Conservation (phyloP, 2,113 vertebrate species). For the Acrocephalus arundinaceus region DNA sequence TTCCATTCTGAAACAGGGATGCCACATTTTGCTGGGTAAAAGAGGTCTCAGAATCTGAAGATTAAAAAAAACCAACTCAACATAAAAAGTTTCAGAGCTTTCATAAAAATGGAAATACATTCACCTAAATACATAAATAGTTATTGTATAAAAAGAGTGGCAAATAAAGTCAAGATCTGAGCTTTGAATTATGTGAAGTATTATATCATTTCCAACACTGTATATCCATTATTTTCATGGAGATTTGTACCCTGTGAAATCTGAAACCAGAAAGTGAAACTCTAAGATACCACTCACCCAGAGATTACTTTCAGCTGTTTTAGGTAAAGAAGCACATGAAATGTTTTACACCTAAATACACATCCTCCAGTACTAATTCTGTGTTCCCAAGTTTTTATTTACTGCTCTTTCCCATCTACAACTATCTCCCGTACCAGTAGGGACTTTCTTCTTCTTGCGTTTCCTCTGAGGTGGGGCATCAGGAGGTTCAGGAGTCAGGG, state of each 20-base stretch:
- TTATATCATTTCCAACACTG: background rate
- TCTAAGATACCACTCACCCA: background rate
- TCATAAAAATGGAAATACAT: background rate
- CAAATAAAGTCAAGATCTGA: background rate
- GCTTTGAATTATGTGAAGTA: background rate
- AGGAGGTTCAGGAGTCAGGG: slow-evolving; percentile 69
- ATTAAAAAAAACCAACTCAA: background rate
- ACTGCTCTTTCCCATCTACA: background rate
- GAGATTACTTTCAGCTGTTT: background rate
- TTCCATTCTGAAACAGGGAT: slow-evolving; percentile 81
- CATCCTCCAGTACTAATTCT: background rate
- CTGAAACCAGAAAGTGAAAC: background rate
- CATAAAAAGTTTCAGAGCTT: background rate
- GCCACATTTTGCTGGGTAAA: slow-evolving; percentile 69
- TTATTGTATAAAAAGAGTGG: background rate
- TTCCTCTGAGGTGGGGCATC: slow-evolving; percentile 75
- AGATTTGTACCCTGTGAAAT: background rate
- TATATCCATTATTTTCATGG: background rate
- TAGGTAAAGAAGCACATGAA: background rate
- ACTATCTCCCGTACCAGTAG: slow-evolving; percentile 57
- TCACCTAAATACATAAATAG: background rate
- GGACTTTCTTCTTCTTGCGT: slow-evolving; percentile 83
- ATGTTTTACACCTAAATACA: background rate
- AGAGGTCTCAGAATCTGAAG: slow-evolving; percentile 77
- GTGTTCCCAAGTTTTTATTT: background rate